These are phyloP conservation scores for Holothuria glaberrima DNA, from an alignment of 35 echinoderm and acorn worm species.

Conservation along the genomic window DNA sequence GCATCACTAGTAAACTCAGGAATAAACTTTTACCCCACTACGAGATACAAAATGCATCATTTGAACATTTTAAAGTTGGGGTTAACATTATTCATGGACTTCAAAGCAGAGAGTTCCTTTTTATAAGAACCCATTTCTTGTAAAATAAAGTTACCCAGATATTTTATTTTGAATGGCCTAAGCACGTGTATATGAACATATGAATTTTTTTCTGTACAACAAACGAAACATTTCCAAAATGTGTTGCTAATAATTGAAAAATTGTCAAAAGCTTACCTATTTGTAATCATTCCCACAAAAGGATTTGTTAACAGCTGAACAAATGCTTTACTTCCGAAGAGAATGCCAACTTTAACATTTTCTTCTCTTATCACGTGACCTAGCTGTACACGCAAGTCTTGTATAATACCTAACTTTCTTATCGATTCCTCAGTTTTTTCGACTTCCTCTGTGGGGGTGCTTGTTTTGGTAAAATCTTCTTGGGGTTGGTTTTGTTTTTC, in stretches of 20 bases:
- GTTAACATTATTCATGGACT: too few relatives aligned
- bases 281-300: conserved; percentile 86
- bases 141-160: neutral
- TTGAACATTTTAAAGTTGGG: too few relatives aligned
- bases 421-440: conserved; percentile 43
- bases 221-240: too few relatives aligned
- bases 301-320: conserved; percentile 92
- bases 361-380: conserved; percentile 68
- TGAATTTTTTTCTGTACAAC: too few relatives aligned
- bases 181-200: too few relatives aligned
- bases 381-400: conserved; percentile 31
- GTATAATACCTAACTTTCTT: neutral
- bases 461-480: neutral
- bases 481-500: neutral
- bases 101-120: too few relatives aligned
- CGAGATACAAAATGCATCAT: too few relatives aligned
- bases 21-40: too few relatives aligned
- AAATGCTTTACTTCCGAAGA: conserved; percentile 96
- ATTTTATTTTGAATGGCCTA: neutral
- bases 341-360: conserved; percentile 84
- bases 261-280: conserved; percentile 69
- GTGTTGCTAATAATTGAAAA: too few relatives aligned
- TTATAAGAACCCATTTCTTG: neutral
- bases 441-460: neutral
- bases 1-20: too few relatives aligned